A percentile compares a stretch with the other conserved stretches of the same genome.
Evolutionary conservation across 2,888 invertebrate genomes (phyloP).

Genomic region (Incurvaria masculella): DNA sequence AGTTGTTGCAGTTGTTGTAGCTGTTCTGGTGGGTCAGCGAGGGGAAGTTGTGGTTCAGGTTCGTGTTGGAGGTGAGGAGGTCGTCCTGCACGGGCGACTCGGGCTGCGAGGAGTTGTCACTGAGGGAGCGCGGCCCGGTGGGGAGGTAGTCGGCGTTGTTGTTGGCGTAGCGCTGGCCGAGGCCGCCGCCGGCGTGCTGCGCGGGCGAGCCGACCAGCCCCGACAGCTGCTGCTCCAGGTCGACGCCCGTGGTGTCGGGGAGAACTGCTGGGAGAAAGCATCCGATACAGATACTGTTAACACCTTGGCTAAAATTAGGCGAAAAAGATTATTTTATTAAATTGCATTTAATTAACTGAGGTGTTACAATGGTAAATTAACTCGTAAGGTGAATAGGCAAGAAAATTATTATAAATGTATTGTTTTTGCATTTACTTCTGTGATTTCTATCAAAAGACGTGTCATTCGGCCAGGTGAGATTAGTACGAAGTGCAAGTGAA

Average conservation of each 20-base stretch:
- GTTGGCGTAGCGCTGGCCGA: constrained; percentile 68
- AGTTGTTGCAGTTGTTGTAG: constrained; percentile 65
- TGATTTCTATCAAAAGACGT: too few relatives aligned
- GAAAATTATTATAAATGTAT: too few relatives aligned
- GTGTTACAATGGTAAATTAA: too few relatives aligned
- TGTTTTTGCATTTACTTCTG: too few relatives aligned
- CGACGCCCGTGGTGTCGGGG: constrained; percentile 74
- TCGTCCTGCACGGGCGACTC: constrained; percentile 83
- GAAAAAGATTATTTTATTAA: too few relatives aligned
- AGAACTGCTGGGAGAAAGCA: constrained; percentile 64
- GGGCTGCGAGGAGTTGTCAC: constrained; percentile 79
- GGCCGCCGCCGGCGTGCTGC: constrained; percentile 52
- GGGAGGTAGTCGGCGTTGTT: constrained; percentile 59
- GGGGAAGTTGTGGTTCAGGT: constrained; percentile 62
- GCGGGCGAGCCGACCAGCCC: constrained; percentile 57
- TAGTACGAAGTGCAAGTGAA: too few relatives aligned
- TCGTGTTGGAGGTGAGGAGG: constrained; percentile 61
- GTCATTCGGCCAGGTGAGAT: too few relatives aligned
- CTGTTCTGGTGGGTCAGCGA: constrained; percentile 61
- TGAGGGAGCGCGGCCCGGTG: constrained; percentile 70
- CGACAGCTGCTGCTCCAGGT: constrained; percentile 70
- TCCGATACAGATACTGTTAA: too few relatives aligned
- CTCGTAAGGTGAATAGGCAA: too few relatives aligned
- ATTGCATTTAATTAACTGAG: too few relatives aligned
- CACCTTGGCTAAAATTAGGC: too few relatives aligned